A percentile compares a stretch with the other conserved stretches of the same genome.
phyloP scores from a whole-genome alignment of 2,797 vertebrate genomes.

The Myiothlypis chrysogaster region DNA sequence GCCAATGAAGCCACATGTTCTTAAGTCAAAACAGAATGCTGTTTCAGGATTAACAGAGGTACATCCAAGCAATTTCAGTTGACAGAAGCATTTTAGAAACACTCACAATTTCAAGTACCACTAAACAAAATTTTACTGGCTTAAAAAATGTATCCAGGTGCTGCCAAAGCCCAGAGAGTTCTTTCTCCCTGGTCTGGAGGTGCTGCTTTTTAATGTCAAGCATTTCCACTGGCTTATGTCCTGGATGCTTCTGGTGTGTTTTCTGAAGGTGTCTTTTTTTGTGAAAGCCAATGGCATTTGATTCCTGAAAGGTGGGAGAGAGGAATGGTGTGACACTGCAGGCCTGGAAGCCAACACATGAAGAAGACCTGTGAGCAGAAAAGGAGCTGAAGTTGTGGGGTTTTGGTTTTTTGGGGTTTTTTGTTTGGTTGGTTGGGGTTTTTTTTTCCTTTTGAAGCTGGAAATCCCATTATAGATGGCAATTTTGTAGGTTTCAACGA shows the following conservation, averaged over 20 bases:
- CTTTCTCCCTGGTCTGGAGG: background rate
- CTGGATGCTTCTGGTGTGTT: background rate
- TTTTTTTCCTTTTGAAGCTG: background rate
- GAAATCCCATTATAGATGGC: background rate
- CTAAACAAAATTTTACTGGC: background rate
- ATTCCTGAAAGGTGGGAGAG: background rate
- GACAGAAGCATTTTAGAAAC: background rate
- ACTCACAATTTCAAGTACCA: background rate
- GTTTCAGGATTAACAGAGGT: background rate
- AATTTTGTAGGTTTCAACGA: background rate
- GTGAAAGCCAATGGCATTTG: background rate
- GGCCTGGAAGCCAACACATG: rapidly evolving
- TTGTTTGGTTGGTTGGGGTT: too few relatives aligned
- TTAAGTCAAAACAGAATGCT: background rate
- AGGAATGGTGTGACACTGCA: background rate
- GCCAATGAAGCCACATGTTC: background rate
- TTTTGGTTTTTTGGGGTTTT: background rate
- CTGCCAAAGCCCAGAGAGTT: background rate
- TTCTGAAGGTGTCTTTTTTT: background rate
- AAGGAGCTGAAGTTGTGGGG: background rate
- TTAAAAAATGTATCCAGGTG: background rate
- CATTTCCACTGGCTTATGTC: background rate
- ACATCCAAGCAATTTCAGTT: background rate
- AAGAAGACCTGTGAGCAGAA: background rate
- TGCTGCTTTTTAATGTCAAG: background rate